These are phyloP conservation scores for Xenops minutus DNA, from an alignment of 2,797 vertebrate genomes.

Conservation along the genomic window DNA sequence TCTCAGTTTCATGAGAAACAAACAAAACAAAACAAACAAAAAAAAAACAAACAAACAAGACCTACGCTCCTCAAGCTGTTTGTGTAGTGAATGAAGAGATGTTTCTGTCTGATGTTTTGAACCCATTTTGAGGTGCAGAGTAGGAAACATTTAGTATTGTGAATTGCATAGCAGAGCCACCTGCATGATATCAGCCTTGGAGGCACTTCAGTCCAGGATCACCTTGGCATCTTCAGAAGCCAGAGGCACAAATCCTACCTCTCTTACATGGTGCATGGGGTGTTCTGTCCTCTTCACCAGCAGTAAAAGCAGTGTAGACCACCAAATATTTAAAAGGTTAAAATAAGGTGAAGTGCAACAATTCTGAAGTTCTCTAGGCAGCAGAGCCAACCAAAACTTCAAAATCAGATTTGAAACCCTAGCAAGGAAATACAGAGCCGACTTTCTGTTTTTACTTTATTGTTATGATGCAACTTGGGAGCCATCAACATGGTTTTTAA, in stretches of 20 bases:
- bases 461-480: not conserved
- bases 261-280: not conserved
- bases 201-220: not conserved
- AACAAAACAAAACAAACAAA: not conserved
- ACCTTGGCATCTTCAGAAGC: not conserved
- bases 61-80: not conserved
- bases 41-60: not conserved
- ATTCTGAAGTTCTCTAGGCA: not conserved
- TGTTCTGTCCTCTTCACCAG: not conserved
- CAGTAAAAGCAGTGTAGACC: not conserved
- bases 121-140: not conserved
- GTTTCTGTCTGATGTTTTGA: not conserved
- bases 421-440: not conserved
- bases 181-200: not conserved
- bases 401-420: not conserved
- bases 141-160: not conserved
- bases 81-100: not conserved
- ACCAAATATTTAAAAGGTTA: not conserved
- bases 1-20: not conserved
- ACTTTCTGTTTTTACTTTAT: not conserved
- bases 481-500: not conserved
- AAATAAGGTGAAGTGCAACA: not conserved
- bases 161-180: not conserved
- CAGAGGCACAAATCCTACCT: not conserved
- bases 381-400: not conserved